Evolutionary conservation across 1,140 invertebrate species (phyloP), one percentile per base, ranked within the genome.

Genomic region (Drosophila malerkotliana): DNA sequence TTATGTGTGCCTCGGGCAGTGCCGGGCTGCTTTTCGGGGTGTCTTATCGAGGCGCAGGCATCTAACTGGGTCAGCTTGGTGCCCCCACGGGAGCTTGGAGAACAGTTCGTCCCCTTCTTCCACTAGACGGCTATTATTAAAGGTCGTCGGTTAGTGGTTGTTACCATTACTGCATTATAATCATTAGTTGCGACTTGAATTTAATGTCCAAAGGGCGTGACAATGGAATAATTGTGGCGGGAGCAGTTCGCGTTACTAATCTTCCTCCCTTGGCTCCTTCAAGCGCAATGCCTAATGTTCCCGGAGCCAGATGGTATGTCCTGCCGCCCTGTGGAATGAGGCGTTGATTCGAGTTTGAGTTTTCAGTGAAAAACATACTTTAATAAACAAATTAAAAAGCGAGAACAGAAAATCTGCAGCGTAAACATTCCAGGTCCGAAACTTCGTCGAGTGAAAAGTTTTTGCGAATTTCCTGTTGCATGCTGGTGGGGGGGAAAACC

Each of bases 1-100:
- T 52, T 71, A 47, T 69, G 64, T 73, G 34, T 61, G 21, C 32
- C 18, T 21, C 30, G 8, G 49, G 28, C 18, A 28, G 21, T 28
- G 30, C 32, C 28, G 10, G 21, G 62, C 7, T 14, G 51, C 24
- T 9, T 47, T 63, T 48, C 37, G 28, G 30, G 68, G 32, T 10
- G 53, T n/a, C 53, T 59, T 76, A 82, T 82, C 82, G 67, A 32
- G 45, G 30, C 30, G 32, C 52, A 37, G 48, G 34, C 63, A 87
- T 82, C 82, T 76, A 87, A 79, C 59, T 87, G 79, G 82, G 83
- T 88, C 83, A 88, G 53, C 49, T 53, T 48, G 41, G 55, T 61
- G 60, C 66, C 78, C 26, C 26, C 26, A 28, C 4, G 26, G 26
- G 26, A 28, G 26, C 26, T 5, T 6, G 26, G 21, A 21, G 3